Evolutionary conservation across 2,797 vertebrate species (phyloP), one percentile per base, ranked within the genome.

Genomic region (Enteromius paludinosus): DNA sequence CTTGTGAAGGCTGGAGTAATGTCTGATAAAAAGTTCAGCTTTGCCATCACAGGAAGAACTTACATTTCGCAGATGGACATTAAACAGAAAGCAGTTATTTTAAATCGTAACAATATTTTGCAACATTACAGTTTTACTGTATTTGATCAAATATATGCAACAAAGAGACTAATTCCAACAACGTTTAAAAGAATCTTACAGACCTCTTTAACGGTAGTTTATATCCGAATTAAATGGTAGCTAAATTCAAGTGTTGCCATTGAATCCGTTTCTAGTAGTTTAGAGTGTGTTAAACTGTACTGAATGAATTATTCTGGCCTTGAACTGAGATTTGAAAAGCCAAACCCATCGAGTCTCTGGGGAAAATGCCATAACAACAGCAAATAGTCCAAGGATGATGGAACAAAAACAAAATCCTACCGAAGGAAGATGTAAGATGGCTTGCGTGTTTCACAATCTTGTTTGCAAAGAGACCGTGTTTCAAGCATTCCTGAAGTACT

Each of bases 321-420:
- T 86, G 83, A 79, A 43, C 18, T 64, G 78, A 71, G 83, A 41
- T 87, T 87, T 89, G 83, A 86, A 87, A 88, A 88, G 89, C 86
- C 88, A 91, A 90, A 92, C 91, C 93, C 90, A 91, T 93, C 91
- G 89, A 91, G 89, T 90, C 88, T 90, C 91, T 88, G 82, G 69
- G 92, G 91, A 87, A 91, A 88, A 87, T 76, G 71, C 86, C 75
- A 68, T 87, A 93, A 95, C 92, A 94, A 93, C 93, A 91, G 85
- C 85, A 85, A 89, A 86, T 92, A 93, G 90, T 93, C 85, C 83
- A 86, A 64, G 74, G 56, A 72, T 6, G 43, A 45, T 35, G 89
- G 86, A 87, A 89, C 93, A 91, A 91, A 85, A 90, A 25, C 62
- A 80, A n/a, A 73, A 59, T 70, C 23, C 41, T 66, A 70, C 69